Percentiles rank a stretch among this genome's conserved stretches.
Conservation (phyloP, 2,888 invertebrate genomes). For the Rhodophaea formosa region DNA sequence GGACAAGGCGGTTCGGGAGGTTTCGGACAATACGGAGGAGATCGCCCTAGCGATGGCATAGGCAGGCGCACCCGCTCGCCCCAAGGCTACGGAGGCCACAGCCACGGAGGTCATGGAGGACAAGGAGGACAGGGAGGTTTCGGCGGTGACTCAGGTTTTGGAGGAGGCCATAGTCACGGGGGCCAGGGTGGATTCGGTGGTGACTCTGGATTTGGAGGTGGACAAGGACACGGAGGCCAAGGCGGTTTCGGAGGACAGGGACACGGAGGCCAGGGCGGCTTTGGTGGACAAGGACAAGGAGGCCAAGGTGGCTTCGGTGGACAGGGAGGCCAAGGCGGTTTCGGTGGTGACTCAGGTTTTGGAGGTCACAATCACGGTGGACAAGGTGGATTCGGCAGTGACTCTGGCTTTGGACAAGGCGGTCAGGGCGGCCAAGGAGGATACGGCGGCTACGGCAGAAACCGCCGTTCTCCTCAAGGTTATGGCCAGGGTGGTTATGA, state of each 20-base stretch:
- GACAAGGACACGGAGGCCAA: constrained; percentile 5
- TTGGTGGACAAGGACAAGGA: background rate
- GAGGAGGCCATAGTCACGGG: background rate
- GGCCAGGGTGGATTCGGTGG: constrained; percentile 6
- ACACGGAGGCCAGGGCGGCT: background rate
- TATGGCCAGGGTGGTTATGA: constrained; percentile 6
- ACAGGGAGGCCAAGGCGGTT: constrained; percentile 28
- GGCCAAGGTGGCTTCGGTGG: constrained; percentile 7
- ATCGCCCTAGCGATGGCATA: constrained; percentile 24
- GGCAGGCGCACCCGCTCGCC: constrained; percentile 6
- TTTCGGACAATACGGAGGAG: constrained; percentile 19
- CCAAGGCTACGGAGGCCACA: background rate
- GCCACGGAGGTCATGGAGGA: constrained; percentile 8
- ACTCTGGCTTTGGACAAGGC: background rate
- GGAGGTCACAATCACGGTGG: constrained; percentile 11
- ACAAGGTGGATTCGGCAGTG: background rate
- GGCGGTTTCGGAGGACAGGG: background rate
- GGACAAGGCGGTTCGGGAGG: background rate
- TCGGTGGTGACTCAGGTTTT: constrained; percentile 26
- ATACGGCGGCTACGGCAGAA: constrained; percentile 5
- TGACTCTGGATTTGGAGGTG: background rate
- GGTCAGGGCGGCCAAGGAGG: background rate
- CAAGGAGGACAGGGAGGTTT: constrained; percentile 27
- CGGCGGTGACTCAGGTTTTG: constrained; percentile 26
- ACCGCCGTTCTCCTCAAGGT: background rate